These are phyloP conservation scores for Apeira syringaria DNA, from an alignment of 2,888 invertebrate genomes.

Conservation along the genomic window DNA sequence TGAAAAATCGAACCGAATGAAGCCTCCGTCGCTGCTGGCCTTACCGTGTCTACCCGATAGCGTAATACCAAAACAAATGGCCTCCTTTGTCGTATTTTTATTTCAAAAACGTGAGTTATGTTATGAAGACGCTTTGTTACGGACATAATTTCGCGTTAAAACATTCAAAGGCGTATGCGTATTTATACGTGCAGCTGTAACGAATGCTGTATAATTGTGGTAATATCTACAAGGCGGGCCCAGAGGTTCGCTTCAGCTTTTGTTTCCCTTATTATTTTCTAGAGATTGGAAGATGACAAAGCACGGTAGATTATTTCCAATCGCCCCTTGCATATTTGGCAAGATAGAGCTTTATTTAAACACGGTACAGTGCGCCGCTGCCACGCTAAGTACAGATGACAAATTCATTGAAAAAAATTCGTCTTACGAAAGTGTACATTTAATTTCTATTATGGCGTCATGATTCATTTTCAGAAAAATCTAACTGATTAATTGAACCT, in stretches of 20 bases:
- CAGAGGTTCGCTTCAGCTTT: constrained; percentile 41
- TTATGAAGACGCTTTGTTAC: constrained; percentile 47
- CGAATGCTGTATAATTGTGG: constrained; percentile 39
- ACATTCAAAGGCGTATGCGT: constrained; percentile 19
- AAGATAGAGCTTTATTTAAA: constrained; percentile 44
- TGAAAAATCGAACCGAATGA: constrained; percentile 55
- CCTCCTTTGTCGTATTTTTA: constrained; percentile 65
- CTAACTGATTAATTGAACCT: constrained; percentile 26
- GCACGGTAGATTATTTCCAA: constrained; percentile 45
- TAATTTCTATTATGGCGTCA: constrained; percentile 20
- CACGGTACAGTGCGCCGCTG: constrained; percentile 31
- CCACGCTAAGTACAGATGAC: too few relatives aligned
- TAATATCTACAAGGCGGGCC: constrained; percentile 42
- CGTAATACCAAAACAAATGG: constrained; percentile 77
- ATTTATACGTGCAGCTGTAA: constrained; percentile 30
- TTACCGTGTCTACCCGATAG: constrained; percentile 53
- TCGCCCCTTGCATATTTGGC: constrained; percentile 36
- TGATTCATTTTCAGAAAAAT: constrained; percentile 25
- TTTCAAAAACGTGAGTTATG: constrained; percentile 67
- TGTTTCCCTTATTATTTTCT: constrained; percentile 47
- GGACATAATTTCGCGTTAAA: constrained; percentile 51
- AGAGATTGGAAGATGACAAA: constrained; percentile 33
- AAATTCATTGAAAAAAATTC: constrained; percentile 24
- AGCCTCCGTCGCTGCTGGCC: constrained; percentile 42
- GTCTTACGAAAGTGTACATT: constrained; percentile 17